phyloP scores from a whole-genome alignment of 1,140 invertebrate genomes.

The Manduca sexta region DNA sequence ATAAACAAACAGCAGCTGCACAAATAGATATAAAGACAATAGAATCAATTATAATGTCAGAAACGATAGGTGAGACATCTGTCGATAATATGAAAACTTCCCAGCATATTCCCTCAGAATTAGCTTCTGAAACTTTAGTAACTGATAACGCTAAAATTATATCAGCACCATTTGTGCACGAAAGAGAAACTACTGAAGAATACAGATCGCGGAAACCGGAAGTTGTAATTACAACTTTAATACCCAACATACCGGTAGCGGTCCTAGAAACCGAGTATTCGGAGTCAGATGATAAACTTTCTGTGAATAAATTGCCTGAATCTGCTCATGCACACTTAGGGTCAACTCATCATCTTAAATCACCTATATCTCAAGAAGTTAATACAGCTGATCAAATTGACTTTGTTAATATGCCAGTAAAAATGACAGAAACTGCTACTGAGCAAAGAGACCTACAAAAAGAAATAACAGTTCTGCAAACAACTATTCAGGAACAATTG shows the following conservation, averaged over 20 bases:
- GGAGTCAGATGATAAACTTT: slow-evolving; percentile 42
- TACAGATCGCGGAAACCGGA: slow-evolving; percentile 32
- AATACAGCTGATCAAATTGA: slow-evolving; percentile 46
- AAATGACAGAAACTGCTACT: slow-evolving; percentile 27
- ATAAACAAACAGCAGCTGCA: slow-evolving; percentile 32
- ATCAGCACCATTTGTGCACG: slow-evolving; percentile 39
- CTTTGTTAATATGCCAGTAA: slow-evolving; percentile 17
- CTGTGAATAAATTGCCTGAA: slow-evolving; percentile 29
- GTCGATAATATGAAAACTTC: slow-evolving; percentile 24
- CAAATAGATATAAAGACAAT: slow-evolving; percentile 38
- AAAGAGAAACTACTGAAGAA: slow-evolving; percentile 37
- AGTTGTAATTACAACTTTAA: slow-evolving; percentile 30
- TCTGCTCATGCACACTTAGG: slow-evolving; percentile 22
- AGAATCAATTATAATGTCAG: slow-evolving; percentile 45
- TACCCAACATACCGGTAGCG: slow-evolving; percentile 42
- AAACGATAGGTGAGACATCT: slow-evolving; percentile 36
- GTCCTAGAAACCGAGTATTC: slow-evolving; percentile 40
- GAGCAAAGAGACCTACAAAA: slow-evolving; percentile 40
- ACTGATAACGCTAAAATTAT: slow-evolving; percentile 48
- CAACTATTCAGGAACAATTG: slow-evolving; percentile 42
- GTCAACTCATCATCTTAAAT: slow-evolving; percentile 42
- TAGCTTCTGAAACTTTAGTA: slow-evolving; percentile 38
- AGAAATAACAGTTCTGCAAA: slow-evolving; percentile 52
- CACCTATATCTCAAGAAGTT: slow-evolving; percentile 42
- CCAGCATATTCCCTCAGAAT: slow-evolving; percentile 29